phyloP scores from a whole-genome alignment of 2,888 invertebrate species.

The Leptinotarsa juncta region DNA sequence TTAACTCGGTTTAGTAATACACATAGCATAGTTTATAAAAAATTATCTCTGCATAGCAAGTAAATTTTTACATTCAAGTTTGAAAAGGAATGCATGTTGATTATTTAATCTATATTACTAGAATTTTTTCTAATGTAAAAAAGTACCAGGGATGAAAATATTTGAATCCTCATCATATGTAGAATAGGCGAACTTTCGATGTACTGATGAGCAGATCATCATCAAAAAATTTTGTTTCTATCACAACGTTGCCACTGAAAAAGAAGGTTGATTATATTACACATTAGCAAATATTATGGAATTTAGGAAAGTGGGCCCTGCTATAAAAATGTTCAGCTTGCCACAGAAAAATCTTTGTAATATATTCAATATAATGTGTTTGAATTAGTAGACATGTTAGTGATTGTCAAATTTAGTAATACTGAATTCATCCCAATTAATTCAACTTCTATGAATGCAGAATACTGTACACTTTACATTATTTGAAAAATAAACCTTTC shows the following conservation, averaged over 20 bases:
- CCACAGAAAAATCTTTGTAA: too few species aligned
- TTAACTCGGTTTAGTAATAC: neutral
- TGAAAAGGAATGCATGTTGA: neutral
- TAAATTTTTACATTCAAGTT: neutral
- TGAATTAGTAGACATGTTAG: too few species aligned
- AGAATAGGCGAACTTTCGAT: slow-evolving; percentile 94
- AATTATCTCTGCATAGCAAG: neutral
- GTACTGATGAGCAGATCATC: slow-evolving; percentile 94
- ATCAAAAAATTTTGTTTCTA: slow-evolving; percentile 97
- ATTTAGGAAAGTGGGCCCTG: too few species aligned
- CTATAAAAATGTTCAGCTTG: too few species aligned
- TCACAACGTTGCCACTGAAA: slow-evolving; percentile 93
- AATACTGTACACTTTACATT: too few species aligned
- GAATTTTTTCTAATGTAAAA: neutral
- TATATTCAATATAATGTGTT: too few species aligned
- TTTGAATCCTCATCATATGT: slow-evolving; percentile 73
- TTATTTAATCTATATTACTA: too few species aligned
- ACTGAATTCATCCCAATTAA: too few species aligned
- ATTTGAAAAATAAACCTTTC: too few species aligned
- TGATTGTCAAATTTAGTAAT: too few species aligned
- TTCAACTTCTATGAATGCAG: too few species aligned
- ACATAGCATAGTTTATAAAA: neutral
- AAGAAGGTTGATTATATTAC: slow-evolving; percentile 30
- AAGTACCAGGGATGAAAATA: neutral
- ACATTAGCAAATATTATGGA: neutral